Percentiles rank a stretch among this genome's conserved stretches.
Evolutionary conservation across 2,797 vertebrate species (phyloP).

Genomic region (Phalanger gymnotis): DNA sequence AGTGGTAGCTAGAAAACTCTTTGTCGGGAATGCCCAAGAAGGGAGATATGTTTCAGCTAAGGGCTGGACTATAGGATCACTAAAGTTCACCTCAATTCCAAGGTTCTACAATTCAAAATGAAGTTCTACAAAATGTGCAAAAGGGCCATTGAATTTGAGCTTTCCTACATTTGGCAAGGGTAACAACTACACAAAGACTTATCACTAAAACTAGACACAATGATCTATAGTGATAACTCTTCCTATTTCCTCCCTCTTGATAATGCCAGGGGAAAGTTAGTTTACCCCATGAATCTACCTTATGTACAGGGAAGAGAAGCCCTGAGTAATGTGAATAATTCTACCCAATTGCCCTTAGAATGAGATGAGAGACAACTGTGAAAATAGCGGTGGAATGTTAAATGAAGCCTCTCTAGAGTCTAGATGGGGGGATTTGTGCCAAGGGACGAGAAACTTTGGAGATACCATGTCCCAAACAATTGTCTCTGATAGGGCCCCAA

Average conservation of each 20-base stretch:
- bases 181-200: neutral
- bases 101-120: neutral
- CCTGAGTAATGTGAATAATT: neutral
- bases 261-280: neutral
- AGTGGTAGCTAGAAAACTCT: neutral
- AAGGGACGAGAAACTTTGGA: neutral
- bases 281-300: neutral
- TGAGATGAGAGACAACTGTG: too few relatives aligned
- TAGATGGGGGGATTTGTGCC: too few relatives aligned
- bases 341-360: neutral
- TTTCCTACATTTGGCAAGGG: neutral
- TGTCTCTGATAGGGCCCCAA: neutral
- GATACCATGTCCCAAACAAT: neutral
- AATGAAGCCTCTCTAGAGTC: too few relatives aligned
- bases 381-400: too few relatives aligned
- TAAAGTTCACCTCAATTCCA: neutral
- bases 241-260: neutral
- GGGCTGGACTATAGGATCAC: neutral
- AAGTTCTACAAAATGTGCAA: neutral
- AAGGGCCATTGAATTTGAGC: neutral
- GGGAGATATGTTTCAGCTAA: neutral
- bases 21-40: neutral
- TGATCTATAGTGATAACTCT: neutral
- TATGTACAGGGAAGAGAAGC: too few relatives aligned
- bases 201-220: neutral